A percentile compares a stretch with the other conserved stretches of the same genome.
Conservation (phyloP, 2,888 invertebrate species). For the Cordilura impudica region DNA sequence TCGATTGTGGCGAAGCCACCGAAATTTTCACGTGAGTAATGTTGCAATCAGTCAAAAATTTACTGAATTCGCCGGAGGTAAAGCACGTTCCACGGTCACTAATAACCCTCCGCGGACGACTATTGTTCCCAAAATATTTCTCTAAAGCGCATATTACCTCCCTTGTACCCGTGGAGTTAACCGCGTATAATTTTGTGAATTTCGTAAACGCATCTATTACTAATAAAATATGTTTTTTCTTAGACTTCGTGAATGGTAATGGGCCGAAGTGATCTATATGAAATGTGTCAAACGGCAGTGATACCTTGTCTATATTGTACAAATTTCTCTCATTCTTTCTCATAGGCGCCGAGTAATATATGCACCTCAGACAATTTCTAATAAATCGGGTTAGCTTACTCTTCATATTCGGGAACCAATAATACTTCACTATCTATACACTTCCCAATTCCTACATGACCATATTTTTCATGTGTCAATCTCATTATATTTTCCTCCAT, state of each 20-base stretch:
- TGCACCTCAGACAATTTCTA: neutral
- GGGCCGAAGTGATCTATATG: neutral
- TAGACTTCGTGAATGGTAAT: neutral
- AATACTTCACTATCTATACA: slow-evolving; percentile 51
- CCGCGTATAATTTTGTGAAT: no score
- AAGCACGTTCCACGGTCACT: slow-evolving; percentile 11
- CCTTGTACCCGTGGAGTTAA: neutral
- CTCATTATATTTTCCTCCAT: slow-evolving; percentile 53
- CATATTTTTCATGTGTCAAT: slow-evolving; percentile 63
- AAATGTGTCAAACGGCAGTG: neutral
- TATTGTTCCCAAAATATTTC: neutral
- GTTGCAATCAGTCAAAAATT: slow-evolving; percentile 23
- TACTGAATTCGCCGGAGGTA: slow-evolving; percentile 12
- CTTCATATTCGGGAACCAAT: slow-evolving; percentile 28
- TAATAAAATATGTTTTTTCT: neutral
- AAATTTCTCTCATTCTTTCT: no score
- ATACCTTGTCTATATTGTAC: neutral
- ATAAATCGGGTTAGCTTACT: neutral
- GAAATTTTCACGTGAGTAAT: no score
- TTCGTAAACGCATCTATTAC: no score
- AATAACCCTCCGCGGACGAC: neutral
- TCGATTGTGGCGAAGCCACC: no score
- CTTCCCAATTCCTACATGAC: slow-evolving; percentile 64
- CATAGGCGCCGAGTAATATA: no score
- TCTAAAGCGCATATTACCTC: neutral